phyloP scores from a whole-genome alignment of 92 coral and sea anemone species.

The Meandrina meandrites region DNA sequence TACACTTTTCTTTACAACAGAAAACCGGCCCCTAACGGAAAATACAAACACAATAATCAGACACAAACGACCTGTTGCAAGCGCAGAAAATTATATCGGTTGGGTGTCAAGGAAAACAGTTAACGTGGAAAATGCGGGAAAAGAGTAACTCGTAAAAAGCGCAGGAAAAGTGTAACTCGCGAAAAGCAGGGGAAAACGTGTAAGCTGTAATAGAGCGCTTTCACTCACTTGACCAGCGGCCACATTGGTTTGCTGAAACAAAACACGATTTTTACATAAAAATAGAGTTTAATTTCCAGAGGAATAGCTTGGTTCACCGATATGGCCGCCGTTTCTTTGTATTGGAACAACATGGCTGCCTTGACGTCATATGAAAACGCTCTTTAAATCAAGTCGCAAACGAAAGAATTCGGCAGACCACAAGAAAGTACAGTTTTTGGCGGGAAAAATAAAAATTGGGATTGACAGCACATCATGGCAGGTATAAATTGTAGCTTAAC shows the following conservation, averaged over 20 bases:
- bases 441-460: background rate
- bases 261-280: too few species aligned
- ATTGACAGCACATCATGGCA: background rate
- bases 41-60: background rate
- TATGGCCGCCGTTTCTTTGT: too few species aligned
- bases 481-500: background rate
- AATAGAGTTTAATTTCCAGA: too few species aligned
- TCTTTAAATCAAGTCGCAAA: too few species aligned
- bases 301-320: too few species aligned
- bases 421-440: background rate
- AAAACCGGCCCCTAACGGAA: constrained; percentile 85
- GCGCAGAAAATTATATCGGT: background rate
- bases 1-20: constrained; percentile 97
- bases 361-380: too few species aligned
- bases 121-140: background rate
- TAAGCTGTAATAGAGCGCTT: too few species aligned
- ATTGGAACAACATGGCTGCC: too few species aligned
- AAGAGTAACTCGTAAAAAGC: background rate
- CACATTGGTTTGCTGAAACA: too few species aligned
- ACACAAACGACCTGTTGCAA: background rate
- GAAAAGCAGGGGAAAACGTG: background rate
- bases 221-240: too few species aligned
- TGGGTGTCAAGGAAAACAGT: background rate
- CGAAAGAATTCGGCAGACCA: background rate
- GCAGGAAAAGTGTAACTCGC: background rate